Percentiles rank a stretch among this genome's conserved stretches.
Evolutionary conservation across 2,113 vertebrate genomes (phyloP).

Genomic region (Muntiacus reevesi): DNA sequence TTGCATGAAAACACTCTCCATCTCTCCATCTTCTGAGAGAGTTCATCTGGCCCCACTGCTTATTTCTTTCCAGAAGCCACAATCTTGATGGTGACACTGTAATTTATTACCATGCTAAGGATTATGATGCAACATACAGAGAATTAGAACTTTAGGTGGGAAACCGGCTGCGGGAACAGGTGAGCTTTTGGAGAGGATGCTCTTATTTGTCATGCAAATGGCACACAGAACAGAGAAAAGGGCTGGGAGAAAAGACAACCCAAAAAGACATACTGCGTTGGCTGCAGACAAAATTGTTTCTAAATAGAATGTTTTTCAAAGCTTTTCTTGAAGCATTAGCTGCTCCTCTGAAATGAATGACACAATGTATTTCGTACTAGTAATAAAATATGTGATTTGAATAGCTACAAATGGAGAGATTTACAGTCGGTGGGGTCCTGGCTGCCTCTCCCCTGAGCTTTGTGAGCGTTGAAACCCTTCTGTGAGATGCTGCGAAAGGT

Average conservation of each 20-base stretch:
- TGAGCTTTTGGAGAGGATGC: constrained; percentile 19
- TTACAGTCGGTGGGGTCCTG: constrained; percentile 74
- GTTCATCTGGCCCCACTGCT: constrained; percentile 50
- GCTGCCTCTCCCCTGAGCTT: constrained; percentile 70
- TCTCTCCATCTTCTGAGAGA: constrained; percentile 46
- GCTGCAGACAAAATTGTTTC: constrained; percentile 61
- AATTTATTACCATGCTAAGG: constrained; percentile 48
- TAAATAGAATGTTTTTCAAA: constrained; percentile 67
- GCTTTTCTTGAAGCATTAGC: constrained; percentile 72
- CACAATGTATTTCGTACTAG: constrained; percentile 65
- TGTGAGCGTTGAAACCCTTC: constrained; percentile 68
- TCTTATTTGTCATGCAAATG: constrained; percentile 62
- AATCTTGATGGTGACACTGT: constrained; percentile 58
- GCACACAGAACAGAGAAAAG: constrained; percentile 16
- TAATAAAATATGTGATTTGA: constrained; percentile 79
- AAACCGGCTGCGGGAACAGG: not conserved
- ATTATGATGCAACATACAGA: constrained; percentile 42
- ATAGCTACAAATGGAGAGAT: constrained; percentile 81
- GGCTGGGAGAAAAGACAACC: constrained; percentile 30
- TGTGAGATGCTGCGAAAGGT: constrained; percentile 76
- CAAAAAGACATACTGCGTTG: not conserved
- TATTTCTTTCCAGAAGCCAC: constrained; percentile 48
- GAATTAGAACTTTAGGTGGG: constrained; percentile 30
- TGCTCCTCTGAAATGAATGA: constrained; percentile 74
- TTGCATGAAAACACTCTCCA: constrained; percentile 61